phyloP scores from a whole-genome alignment of 2,888 invertebrate species.

The Dicyrtomina minuta region DNA sequence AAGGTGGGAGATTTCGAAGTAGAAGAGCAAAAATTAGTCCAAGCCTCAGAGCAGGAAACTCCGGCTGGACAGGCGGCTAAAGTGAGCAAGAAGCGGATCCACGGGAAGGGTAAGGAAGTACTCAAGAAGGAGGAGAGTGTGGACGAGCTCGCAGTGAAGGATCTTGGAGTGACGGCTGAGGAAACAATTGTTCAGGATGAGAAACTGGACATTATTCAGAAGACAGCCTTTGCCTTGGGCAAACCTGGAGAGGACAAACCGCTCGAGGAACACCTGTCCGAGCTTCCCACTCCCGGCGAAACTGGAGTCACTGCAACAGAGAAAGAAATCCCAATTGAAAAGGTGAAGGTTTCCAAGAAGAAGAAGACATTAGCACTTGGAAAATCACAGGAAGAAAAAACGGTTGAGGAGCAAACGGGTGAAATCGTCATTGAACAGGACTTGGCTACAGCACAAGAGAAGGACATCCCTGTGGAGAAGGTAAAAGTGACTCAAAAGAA shows the following conservation, averaged over 20 bases:
- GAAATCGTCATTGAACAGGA: neutral
- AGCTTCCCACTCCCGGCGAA: conserved; percentile 23
- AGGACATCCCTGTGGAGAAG: conserved; percentile 23
- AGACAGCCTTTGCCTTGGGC: conserved; percentile 17
- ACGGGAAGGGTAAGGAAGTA: conserved; percentile 29
- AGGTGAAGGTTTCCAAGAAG: neutral
- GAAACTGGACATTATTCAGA: conserved; percentile 22
- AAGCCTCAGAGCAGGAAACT: conserved; percentile 22
- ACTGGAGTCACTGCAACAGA: conserved; percentile 24
- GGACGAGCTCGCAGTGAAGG: conserved; percentile 9
- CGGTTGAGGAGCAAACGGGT: neutral
- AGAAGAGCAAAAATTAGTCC: neutral
- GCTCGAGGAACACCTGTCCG: neutral
- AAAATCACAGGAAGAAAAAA: conserved; percentile 7
- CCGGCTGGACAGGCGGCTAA: conserved; percentile 7
- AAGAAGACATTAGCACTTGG: conserved; percentile 8
- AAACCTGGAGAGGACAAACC: conserved; percentile 22
- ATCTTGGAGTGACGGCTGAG: conserved; percentile 9
- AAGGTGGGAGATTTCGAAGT: conserved; percentile 10
- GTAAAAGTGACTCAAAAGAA: conserved; percentile 15
- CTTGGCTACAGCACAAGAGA: conserved; percentile 15
- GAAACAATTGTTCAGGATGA: conserved; percentile 13
- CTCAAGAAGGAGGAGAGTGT: conserved; percentile 9
- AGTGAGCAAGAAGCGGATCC: conserved; percentile 1
- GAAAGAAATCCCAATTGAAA: conserved; percentile 32